Conservation (phyloP, 2,113 vertebrate species). For the Thamnophis sirtalis region DNA sequence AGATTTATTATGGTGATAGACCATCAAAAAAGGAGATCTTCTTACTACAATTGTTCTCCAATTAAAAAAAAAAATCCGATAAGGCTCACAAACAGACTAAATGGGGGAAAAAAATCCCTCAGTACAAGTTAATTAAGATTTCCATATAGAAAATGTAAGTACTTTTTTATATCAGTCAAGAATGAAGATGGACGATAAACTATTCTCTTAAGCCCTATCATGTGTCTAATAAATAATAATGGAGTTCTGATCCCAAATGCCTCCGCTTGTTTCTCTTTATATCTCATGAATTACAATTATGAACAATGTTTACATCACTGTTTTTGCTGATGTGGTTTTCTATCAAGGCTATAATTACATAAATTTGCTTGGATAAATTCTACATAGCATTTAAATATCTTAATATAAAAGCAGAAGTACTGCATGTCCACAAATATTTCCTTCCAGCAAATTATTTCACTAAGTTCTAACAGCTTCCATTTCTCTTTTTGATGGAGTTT, state of each 20-base stretch:
- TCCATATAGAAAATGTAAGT: slow-evolving; percentile 30
- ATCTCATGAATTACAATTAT: neutral
- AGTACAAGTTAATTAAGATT: slow-evolving; percentile 50
- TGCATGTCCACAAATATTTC: neutral
- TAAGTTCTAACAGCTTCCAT: neutral
- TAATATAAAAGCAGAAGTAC: neutral
- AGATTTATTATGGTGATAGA: neutral
- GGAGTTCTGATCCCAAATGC: slow-evolving; percentile 13
- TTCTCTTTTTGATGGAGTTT: too few relatives aligned
- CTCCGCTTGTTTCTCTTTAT: neutral
- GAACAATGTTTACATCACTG: neutral
- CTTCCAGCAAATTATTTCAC: neutral
- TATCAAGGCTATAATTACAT: neutral
- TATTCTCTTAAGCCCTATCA: slow-evolving; percentile 28
- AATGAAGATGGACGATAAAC: slow-evolving; percentile 43
- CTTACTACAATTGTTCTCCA: slow-evolving; percentile 18
- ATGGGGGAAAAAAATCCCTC: slow-evolving; percentile 44
- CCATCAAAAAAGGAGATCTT: neutral
- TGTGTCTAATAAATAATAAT: slow-evolving; percentile 27
- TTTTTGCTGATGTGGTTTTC: neutral
- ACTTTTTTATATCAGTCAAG: slow-evolving; percentile 37
- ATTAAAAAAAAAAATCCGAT: slow-evolving; percentile 60
- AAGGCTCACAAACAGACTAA: slow-evolving; percentile 52
- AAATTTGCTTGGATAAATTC: neutral
- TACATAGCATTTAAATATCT: neutral